Percentiles rank a stretch among this genome's conserved stretches.
These are phyloP conservation scores for Sinonovacula constricta DNA, from an alignment of 1,140 invertebrate species.

Conservation along the genomic window DNA sequence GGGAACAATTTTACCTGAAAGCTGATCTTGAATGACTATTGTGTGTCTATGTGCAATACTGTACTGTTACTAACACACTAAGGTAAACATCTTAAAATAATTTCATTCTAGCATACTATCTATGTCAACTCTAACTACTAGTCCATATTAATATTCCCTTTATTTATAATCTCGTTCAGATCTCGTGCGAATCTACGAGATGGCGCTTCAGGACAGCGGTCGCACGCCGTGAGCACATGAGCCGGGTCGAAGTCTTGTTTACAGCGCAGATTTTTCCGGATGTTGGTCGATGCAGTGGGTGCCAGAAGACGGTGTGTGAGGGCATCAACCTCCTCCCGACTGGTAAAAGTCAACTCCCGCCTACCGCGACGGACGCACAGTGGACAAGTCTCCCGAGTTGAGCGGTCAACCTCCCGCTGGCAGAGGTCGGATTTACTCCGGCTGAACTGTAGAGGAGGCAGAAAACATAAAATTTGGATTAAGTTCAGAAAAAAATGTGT, in stretches of 20 bases:
- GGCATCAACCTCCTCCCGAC: neutral
- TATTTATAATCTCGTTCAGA: neutral
- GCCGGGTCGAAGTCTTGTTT: neutral
- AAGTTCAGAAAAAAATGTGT: too few species aligned
- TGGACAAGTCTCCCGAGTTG: conserved; percentile 12
- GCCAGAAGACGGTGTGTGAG: conserved; percentile 22
- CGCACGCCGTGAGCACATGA: conserved; percentile 13
- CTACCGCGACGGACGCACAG: conserved; percentile 15
- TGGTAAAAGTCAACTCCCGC: neutral
- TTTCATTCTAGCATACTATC: too few species aligned
- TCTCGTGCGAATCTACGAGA: conserved; percentile 35
- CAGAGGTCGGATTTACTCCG: conserved; percentile 33
- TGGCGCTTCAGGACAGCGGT: conserved; percentile 14
- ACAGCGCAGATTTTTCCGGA: conserved; percentile 16
- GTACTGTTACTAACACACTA: too few species aligned
- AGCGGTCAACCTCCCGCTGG: conserved; percentile 9
- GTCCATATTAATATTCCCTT: too few species aligned
- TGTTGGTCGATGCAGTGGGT: conserved; percentile 24
- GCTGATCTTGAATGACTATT: too few species aligned
- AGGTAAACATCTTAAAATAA: too few species aligned
- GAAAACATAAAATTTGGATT: too few species aligned
- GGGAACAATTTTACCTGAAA: too few species aligned
- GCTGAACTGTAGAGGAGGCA: too few species aligned
- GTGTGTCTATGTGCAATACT: too few species aligned
- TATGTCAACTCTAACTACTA: too few species aligned